Evolutionary conservation across 1,140 invertebrate species (phyloP), one percentile per base, ranked within the genome.

Genomic region (Panagrolaimus sp.): DNA sequence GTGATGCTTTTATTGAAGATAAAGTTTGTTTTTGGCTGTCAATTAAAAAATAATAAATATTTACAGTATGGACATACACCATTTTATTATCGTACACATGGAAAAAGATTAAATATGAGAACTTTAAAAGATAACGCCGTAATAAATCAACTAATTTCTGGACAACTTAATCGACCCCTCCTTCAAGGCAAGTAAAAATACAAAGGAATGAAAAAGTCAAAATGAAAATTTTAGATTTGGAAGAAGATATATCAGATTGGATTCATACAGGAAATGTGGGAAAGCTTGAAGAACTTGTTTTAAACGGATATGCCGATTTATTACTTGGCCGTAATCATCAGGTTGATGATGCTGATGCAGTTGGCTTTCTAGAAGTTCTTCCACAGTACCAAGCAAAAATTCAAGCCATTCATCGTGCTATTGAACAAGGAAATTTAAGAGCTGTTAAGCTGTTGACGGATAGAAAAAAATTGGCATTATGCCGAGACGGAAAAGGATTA

Each of bases 351-450:
- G 70, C 88, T 1, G 91, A 94, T 84, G 87, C 93, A 14, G 91
- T 94, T 83, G 88, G 90, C 5, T 94, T 95, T 84, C 86, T 95
- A 53, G 89, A 92, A 77, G 91, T 92, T 79, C 90, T 95, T 53
- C 91, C 92, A 7, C 87, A 88, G 25, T 93, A 93, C 78, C 92
- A 94, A 91, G 89, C 89, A 72, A 93, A 93, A 87, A 94, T 94
- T 68, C 88, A 89, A 72, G 88, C 89, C 69, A 91, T 95, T 43
- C 92, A 96, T 78, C 83, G 89, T 75, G 91, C 91, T 23, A 90
- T 91, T n/a, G 88, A 88, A 80, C 88, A 90, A 78, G 93, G 93
- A 13, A 91, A 89, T 78, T 84, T 94, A 70, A 84, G 90, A 76
- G 91, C 91, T 72, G 85, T 95, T 31, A 91, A 93, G 85, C 88